Evolutionary conservation across 2,797 vertebrate species (phyloP), one percentile per base, ranked within the genome.

Genomic region (Onychomys arenicola): DNA sequence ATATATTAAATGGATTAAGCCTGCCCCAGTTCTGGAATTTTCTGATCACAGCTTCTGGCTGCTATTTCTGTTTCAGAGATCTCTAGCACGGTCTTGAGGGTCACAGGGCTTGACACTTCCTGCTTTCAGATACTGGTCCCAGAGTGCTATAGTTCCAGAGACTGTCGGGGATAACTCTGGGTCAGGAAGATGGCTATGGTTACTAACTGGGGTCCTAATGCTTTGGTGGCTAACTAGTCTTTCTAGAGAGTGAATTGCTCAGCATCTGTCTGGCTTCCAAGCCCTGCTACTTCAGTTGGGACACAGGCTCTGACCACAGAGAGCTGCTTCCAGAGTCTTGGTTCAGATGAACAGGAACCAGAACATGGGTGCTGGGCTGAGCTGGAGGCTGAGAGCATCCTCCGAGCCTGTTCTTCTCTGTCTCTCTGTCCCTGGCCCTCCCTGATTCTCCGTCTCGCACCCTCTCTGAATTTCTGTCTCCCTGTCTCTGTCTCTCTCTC

Each of bases 71-170:
- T 83, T 84, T 92, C 92, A 91, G 86, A 40, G 23, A 21, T 46
- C 67, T 29, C 1, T 32, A 5, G n/a, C 0, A 0, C 46, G 40
- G 65, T 52, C 89, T 34, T 29, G 29, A 93, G 76, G 52, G 43
- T 92, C 87, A 46, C 34, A 78, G 88, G 61, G 23, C 85, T 82
- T 32, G 34, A n/a, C 23, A 46, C 88, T 90, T 96, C 75, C 82
- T 92, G 89, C 81, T 85, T 89, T 90, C 86, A 89, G 87, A 92
- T 49, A 9, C 83, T 86, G 85, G 73, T 32, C 73, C 82, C 89
- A 55, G 37, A 19, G 67, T 9, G 49, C 32, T 10, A 13, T 17
- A n/a, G n/a, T 94, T 92, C 34, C 65, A 32, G 73, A 75, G 76
- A 17, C n/a, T 16, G 10, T 25, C 81, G 85, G 93, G 92, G 93